phyloP scores from a whole-genome alignment of 2,888 invertebrate species.

The Nemurella pictetii region DNA sequence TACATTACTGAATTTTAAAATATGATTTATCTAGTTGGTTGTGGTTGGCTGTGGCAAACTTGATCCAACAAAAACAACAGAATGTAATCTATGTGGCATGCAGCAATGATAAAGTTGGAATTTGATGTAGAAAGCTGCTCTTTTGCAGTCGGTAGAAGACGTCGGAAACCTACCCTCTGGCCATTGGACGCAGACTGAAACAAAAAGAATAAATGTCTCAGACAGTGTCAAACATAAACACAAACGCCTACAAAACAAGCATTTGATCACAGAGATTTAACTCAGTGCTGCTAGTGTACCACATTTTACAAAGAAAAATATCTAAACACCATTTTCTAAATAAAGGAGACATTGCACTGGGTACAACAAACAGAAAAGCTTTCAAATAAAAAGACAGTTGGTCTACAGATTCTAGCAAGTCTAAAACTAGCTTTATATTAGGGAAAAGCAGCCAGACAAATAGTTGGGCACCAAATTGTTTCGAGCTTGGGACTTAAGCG shows the following conservation, averaged over 20 bases:
- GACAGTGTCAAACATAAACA: no score
- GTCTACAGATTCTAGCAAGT: not conserved
- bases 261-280: not conserved
- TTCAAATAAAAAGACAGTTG: not conserved
- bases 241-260: not conserved
- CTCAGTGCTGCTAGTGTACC: not conserved
- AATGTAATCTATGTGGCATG: not conserved
- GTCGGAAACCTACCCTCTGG: conserved; percentile 73
- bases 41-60: no score
- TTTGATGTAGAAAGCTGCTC: not conserved
- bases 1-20: no score
- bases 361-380: not conserved
- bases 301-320: not conserved
- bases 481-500: not conserved
- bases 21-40: no score
- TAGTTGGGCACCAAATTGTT: not conserved
- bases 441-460: not conserved
- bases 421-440: not conserved
- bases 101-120: not conserved
- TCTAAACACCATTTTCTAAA: not conserved
- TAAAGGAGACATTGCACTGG: not conserved
- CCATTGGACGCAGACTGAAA: conserved; percentile 90
- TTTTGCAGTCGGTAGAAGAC: not conserved
- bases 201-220: conserved; percentile 50
- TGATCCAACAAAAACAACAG: no score